Conservation (phyloP, 2,888 invertebrate species). For the Pseudococcus viburni region DNA sequence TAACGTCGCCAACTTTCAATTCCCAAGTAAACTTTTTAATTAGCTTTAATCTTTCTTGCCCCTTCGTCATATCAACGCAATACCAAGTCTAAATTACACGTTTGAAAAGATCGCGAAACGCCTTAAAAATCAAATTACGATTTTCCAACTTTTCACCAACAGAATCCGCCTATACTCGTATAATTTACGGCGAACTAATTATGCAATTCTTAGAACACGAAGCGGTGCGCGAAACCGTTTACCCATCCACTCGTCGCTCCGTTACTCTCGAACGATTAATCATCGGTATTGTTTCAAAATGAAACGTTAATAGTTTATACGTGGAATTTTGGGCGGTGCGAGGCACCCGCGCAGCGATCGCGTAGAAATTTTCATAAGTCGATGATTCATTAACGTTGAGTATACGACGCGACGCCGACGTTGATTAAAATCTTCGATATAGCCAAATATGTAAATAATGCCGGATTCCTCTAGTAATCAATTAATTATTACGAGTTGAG, state of each 20-base stretch:
- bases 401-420: neutral
- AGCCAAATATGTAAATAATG: constrained; percentile 47
- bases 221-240: constrained; percentile 26
- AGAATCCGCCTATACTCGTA: neutral
- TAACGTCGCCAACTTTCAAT: constrained; percentile 17
- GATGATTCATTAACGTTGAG: constrained; percentile 40
- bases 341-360: neutral
- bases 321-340: neutral
- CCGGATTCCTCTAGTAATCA: constrained; percentile 27
- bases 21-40: constrained; percentile 30
- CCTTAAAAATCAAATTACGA: constrained; percentile 35
- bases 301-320: constrained; percentile 39
- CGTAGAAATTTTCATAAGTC: constrained; percentile 10
- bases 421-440: constrained; percentile 52
- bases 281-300: constrained; percentile 54
- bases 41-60: constrained; percentile 16
- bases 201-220: constrained; percentile 38
- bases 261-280: constrained; percentile 43
- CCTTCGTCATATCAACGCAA: neutral
- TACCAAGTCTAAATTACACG: constrained; percentile 9
- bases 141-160: constrained; percentile 23
- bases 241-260: neutral
- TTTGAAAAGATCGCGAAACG: neutral
- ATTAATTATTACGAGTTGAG: constrained; percentile 42
- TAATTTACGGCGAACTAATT: constrained; percentile 46